Conservation (phyloP, 2,888 invertebrate genomes). For the Mantis religiosa region DNA sequence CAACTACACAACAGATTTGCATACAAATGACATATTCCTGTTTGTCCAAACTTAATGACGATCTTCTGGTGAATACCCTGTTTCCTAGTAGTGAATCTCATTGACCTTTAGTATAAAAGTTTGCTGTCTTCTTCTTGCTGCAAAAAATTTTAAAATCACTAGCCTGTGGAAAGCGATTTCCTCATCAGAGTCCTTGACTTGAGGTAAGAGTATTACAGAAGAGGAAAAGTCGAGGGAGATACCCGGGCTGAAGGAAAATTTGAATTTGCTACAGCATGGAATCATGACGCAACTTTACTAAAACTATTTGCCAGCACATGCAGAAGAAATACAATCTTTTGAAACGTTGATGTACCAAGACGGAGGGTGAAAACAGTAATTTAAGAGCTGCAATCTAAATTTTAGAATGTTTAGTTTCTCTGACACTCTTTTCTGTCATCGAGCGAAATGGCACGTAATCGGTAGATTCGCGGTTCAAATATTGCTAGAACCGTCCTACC, state of each 20-base stretch:
- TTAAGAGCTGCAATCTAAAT: too few species aligned
- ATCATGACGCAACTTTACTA: too few species aligned
- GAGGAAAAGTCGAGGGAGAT: background rate
- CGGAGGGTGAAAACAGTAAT: too few species aligned
- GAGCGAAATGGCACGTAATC: too few species aligned
- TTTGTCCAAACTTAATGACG: background rate
- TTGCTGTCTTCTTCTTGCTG: background rate
- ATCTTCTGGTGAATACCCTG: background rate
- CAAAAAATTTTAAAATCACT: background rate
- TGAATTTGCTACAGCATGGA: background rate
- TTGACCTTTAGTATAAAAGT: background rate
- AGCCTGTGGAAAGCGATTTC: background rate
- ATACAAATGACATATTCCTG: background rate
- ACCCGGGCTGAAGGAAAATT: background rate
- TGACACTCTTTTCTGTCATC: too few species aligned
- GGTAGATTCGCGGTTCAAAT: too few species aligned
- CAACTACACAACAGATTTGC: background rate
- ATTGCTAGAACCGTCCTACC: too few species aligned
- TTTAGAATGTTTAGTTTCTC: too few species aligned
- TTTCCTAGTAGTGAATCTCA: background rate
- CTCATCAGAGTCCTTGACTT: background rate
- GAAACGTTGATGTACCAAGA: too few species aligned
- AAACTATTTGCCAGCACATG: too few species aligned
- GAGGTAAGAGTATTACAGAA: background rate
- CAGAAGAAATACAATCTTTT: too few species aligned